Base-by-base conservation (phyloP, 1,140 invertebrate genomes). In the Trigoniulus corallinus region DNA sequence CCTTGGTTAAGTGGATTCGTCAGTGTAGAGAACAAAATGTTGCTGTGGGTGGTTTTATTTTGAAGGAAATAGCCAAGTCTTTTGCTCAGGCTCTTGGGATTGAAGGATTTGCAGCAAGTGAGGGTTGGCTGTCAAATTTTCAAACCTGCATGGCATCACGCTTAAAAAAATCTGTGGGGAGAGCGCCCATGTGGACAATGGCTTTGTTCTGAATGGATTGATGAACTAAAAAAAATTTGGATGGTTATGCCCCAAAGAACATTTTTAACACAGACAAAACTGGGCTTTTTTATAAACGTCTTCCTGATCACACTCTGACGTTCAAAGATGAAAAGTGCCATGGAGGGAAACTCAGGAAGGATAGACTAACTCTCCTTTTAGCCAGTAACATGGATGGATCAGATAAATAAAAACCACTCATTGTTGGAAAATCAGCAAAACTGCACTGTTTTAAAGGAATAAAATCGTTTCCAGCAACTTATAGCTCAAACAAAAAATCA, bases 251-350 rank as follows among this genome's bases (percentile, higher is more conserved):
- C n/a, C n/a, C n/a, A n/a, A 54, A 65, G 42, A 59, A 70, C 54
- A 60, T 71, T 46, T 72, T 62, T 59, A 73, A 72, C 57, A 61
- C 62, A 18, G 67, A 72, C 57, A 67, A 72, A 60, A 70, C 64
- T 27, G 65, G 64, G 12, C 57, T 73, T 2, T 70, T 72, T 64
- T 70, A 60, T 55, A 64, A 65, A 55, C 62, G 61, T 49, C 51
- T 69, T 48, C 65, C 68, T 34, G 61, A 68, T 44, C 61, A 64
- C 60, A 67, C 66, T 7, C 54, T 66, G 25, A 54, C 54, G 29
- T 64, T 64, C 41, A 68, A 69, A 61, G 54, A 53, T 44, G 57
- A 68, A 49, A 56, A 55, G 51, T 70, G 62, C 57, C 51, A 58
- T 51, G 61, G 66, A 43, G 65, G 66, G 3, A 71, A 73, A 56